Conservation (phyloP, 2,888 invertebrate genomes). For the Baronia brevicornis region DNA sequence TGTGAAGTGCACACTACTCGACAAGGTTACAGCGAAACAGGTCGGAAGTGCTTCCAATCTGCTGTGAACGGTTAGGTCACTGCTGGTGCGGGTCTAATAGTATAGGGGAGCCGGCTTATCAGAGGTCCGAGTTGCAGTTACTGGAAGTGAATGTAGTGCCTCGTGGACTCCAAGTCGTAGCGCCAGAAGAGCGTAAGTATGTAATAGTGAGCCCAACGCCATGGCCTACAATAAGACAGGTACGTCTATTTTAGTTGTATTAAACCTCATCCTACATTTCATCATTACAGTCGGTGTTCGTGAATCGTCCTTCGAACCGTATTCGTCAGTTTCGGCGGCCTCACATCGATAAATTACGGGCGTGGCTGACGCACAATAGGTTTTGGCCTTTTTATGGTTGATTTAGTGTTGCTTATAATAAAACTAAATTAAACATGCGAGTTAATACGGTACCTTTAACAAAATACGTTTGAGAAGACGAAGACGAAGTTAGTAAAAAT, state of each 20-base stretch:
- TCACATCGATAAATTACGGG: constrained; percentile 40
- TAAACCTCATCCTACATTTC: no score
- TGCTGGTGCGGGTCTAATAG: constrained; percentile 40
- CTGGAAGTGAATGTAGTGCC: constrained; percentile 50
- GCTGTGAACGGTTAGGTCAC: constrained; percentile 50
- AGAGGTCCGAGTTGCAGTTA: constrained; percentile 39
- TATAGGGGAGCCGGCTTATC: constrained; percentile 41
- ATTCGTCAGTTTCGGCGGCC: neutral
- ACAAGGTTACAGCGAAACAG: constrained; percentile 50
- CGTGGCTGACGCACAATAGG: constrained; percentile 44
- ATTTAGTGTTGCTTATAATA: constrained; percentile 43
- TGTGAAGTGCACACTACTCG: constrained; percentile 33
- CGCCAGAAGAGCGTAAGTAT: constrained; percentile 40
- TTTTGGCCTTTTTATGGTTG: constrained; percentile 40
- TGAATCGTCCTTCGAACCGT: neutral
- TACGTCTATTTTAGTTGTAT: constrained; percentile 23
- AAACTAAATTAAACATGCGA: no score
- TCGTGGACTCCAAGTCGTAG: constrained; percentile 15
- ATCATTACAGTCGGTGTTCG: no score
- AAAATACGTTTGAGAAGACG: constrained; percentile 15
- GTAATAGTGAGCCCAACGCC: constrained; percentile 25
- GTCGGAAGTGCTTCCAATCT: constrained; percentile 61
- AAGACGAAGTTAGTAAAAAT: constrained; percentile 13
- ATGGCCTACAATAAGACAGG: constrained; percentile 28
- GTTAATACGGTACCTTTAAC: no score